These are phyloP conservation scores for Apodemus speciosus DNA, from an alignment of 2,113 vertebrate species.

Conservation along the genomic window DNA sequence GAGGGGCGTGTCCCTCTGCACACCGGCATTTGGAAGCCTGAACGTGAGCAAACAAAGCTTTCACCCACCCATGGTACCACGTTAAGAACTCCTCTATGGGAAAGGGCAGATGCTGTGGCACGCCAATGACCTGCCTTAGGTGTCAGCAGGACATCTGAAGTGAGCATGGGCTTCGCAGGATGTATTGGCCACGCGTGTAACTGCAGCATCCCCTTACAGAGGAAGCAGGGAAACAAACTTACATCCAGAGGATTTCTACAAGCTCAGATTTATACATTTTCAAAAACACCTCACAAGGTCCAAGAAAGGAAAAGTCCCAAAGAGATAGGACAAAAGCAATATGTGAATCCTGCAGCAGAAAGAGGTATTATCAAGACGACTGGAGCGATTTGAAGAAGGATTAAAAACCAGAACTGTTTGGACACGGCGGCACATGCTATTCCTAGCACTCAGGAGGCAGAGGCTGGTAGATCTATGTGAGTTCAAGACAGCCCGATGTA, in stretches of 20 bases:
- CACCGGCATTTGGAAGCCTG: not conserved
- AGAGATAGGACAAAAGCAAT: not conserved
- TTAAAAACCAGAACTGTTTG: not conserved
- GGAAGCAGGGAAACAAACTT: not conserved
- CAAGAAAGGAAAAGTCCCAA: not conserved
- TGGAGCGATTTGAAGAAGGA: not conserved
- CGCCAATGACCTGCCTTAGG: not conserved
- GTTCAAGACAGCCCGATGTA: not conserved
- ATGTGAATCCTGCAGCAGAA: not conserved
- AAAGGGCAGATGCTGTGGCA: not conserved
- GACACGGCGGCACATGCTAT: not conserved
- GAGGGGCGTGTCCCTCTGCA: not conserved
- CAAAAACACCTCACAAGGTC: slow-evolving; percentile 23
- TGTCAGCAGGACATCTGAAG: not conserved
- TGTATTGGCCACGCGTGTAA: not conserved
- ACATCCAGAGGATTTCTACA: slow-evolving; percentile 28
- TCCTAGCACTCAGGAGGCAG: not conserved
- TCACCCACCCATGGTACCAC: not conserved
- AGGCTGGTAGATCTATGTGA: not conserved
- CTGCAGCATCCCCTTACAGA: not conserved
- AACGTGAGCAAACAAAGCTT: not conserved
- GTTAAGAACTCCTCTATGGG: not conserved
- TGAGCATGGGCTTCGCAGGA: not conserved
- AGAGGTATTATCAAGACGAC: not conserved
- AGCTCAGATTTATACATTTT: slow-evolving; percentile 7